Percentiles rank a stretch among this genome's conserved stretches.
These are phyloP conservation scores for Poeciliopsis presidionis DNA, from an alignment of 2,797 vertebrate species.

Conservation along the genomic window DNA sequence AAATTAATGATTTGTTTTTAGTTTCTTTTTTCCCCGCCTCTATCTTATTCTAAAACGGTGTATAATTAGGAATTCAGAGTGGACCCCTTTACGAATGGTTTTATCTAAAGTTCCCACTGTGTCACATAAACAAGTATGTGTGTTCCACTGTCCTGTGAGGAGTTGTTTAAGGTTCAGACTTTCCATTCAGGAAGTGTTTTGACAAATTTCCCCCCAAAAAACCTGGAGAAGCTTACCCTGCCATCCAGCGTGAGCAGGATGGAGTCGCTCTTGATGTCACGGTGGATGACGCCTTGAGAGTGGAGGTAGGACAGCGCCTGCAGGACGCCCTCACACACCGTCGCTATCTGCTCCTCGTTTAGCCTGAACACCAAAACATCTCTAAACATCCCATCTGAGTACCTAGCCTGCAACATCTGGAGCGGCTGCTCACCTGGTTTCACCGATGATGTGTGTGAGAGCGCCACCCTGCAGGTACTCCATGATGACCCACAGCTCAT, in stretches of 20 bases:
- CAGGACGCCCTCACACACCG: conserved; percentile 92
- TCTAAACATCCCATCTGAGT: not conserved
- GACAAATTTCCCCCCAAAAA: not conserved
- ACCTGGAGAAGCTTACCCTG: conserved; percentile 76
- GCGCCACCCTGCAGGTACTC: conserved; percentile 97
- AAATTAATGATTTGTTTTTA: not conserved
- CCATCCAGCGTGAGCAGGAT: conserved; percentile 93
- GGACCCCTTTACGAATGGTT: not conserved
- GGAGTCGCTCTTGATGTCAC: conserved; percentile 97
- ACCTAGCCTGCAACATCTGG: not conserved
- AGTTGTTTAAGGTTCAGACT: not conserved
- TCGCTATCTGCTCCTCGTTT: conserved; percentile 95
- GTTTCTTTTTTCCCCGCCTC: not conserved
- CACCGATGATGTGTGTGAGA: conserved; percentile 93
- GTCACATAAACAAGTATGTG: not conserved
- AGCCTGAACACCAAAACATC: conserved; percentile 75
- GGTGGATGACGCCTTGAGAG: conserved; percentile 93
- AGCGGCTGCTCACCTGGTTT: conserved; percentile 86
- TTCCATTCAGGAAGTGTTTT: not conserved
- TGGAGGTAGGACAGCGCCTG: conserved; percentile 93
- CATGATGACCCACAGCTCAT: conserved; percentile 98
- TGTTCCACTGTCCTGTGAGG: not conserved
- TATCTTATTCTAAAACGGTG: not conserved
- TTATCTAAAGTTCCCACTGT: not conserved
- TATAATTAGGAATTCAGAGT: not conserved